A percentile compares a stretch with the other conserved stretches of the same genome.
Evolutionary conservation across 2,888 invertebrate species (phyloP).

Genomic region (Elegia similella): DNA sequence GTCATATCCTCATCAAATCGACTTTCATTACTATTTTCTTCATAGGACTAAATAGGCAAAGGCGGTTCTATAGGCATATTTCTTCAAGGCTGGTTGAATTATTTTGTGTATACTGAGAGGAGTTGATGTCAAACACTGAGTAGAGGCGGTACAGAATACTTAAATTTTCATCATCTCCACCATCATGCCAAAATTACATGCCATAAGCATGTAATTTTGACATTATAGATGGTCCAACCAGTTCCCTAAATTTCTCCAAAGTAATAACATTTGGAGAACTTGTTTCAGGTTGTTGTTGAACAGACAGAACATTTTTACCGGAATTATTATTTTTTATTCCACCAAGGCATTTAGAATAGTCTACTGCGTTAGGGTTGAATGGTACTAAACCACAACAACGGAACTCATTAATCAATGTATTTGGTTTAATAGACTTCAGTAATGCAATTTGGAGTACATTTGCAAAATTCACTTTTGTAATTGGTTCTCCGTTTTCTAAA

Average conservation of each 20-base stretch:
- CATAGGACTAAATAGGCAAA: background rate
- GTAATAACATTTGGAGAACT: constrained; percentile 13
- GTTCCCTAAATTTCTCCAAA: constrained; percentile 11
- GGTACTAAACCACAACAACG: constrained; percentile 22
- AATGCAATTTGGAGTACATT: constrained; percentile 22
- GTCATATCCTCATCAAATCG: background rate
- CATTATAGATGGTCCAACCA: constrained; percentile 9
- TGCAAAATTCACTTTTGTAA: constrained; percentile 26
- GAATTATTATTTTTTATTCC: background rate
- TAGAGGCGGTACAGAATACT: constrained; percentile 6
- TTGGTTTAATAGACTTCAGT: constrained; percentile 21
- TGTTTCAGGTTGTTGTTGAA: constrained; percentile 7
- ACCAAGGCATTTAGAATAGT: constrained; percentile 14
- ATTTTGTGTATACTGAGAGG: background rate
- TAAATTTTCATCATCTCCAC: constrained; percentile 4
- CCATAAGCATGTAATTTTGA: constrained; percentile 3
- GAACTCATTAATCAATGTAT: constrained; percentile 25
- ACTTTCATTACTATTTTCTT: constrained; percentile 2
- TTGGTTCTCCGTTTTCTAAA: constrained; percentile 20
- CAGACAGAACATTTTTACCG: background rate
- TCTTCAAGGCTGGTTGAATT: background rate
- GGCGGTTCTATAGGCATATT: background rate
- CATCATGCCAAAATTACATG: background rate
- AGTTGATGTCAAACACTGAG: background rate
- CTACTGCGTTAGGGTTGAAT: constrained; percentile 17